Conservation (phyloP, 2,888 invertebrate species). For the Phortica okadai region DNA sequence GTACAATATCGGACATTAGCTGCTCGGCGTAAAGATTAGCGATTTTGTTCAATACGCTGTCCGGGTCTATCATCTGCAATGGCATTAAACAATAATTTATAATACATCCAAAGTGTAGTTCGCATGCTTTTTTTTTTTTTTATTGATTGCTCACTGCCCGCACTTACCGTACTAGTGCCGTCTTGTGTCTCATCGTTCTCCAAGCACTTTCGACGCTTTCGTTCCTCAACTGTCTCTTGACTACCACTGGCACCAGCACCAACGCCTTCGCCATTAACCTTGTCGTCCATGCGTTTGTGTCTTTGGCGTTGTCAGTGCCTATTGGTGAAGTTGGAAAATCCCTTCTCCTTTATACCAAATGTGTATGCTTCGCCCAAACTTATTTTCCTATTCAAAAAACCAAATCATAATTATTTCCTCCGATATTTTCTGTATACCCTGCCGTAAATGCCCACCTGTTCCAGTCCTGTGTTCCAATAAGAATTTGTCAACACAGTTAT, state of each 20-base stretch:
- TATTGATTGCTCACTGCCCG: no score
- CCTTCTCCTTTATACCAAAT: no score
- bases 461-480: no score
- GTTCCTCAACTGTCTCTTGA: slow-evolving; percentile 57
- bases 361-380: no score
- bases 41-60: slow-evolving; percentile 87
- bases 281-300: slow-evolving; percentile 9
- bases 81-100: not conserved
- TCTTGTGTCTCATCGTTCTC: slow-evolving; percentile 57
- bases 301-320: no score
- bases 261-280: slow-evolving; percentile 32
- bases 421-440: no score
- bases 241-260: slow-evolving; percentile 36
- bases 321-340: no score
- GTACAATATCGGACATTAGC: slow-evolving; percentile 91
- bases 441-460: no score
- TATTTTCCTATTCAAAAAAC: no score
- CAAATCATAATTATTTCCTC: no score
- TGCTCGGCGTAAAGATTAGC: slow-evolving; percentile 89
- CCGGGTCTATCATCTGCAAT: slow-evolving; percentile 89
- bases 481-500: no score
- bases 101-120: not conserved
- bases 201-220: slow-evolving; percentile 59
- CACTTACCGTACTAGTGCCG: slow-evolving; percentile 63
- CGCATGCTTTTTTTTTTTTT: no score